Evolutionary conservation across 2,888 invertebrate genomes (phyloP).

Genomic region (Colostygia pectinataria): DNA sequence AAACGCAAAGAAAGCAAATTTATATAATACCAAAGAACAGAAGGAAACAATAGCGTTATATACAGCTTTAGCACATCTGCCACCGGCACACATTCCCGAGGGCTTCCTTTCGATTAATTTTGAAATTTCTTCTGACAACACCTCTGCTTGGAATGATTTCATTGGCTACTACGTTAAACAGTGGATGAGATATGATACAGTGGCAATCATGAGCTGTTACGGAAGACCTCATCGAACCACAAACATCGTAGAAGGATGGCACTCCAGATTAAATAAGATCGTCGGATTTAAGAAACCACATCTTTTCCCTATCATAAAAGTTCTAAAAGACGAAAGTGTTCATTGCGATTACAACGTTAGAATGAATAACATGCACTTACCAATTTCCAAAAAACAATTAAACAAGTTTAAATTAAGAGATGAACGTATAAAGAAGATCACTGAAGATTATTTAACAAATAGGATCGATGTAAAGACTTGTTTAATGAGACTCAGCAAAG

Average conservation of each 20-base stretch:
- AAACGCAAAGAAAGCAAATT: slow-evolving; percentile 9
- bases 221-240: not conserved
- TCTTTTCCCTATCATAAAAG: too few species aligned
- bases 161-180: not conserved
- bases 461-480: too few species aligned
- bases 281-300: not conserved
- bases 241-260: not conserved
- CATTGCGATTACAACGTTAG: too few species aligned
- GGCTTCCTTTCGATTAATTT: not conserved
- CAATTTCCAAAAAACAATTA: too few species aligned
- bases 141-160: slow-evolving; percentile 1
- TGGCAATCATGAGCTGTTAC: not conserved
- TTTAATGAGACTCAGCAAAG: too few species aligned
- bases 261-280: not conserved
- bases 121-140: slow-evolving; percentile 1
- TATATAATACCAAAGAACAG: slow-evolving; percentile 8
- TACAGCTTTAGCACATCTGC: not conserved
- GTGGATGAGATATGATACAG: not conserved
- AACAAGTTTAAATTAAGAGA: too few species aligned
- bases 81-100: not conserved
- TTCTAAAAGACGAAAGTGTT: too few species aligned
- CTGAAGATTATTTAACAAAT: too few species aligned
- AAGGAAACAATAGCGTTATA: not conserved
- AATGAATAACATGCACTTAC: too few species aligned
- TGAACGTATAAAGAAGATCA: too few species aligned